A percentile compares a stretch with the other conserved stretches of the same genome.
Evolutionary conservation across 53 echinoderm and acorn worm species (phyloP).

Genomic region (Apostichopus leukothele): DNA sequence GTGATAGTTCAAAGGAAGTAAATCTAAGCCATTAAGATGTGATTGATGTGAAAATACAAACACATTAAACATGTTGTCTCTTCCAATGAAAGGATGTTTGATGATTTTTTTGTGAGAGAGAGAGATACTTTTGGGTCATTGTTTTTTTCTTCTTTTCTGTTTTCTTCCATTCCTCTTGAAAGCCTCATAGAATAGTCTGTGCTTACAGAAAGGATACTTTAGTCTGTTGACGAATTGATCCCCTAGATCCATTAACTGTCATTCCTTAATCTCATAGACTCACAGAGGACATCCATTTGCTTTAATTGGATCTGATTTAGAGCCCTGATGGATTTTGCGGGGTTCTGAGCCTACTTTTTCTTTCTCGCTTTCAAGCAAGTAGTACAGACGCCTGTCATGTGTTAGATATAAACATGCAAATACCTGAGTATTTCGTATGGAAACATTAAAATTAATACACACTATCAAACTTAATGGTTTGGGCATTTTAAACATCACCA

Average conservation of each 20-base stretch:
- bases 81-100: not conserved
- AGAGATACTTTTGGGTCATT: not conserved
- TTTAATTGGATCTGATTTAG: slow-evolving; percentile 1
- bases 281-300: not conserved
- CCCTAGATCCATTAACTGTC: slow-evolving; percentile 14
- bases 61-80: not conserved
- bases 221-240: not conserved
- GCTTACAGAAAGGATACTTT: not conserved
- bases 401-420: no score
- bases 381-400: no score
- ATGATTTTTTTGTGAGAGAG: not conserved
- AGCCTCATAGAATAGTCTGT: slow-evolving; percentile 15
- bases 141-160: not conserved
- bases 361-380: no score
- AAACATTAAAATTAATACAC: no score
- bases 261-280: slow-evolving; percentile 10
- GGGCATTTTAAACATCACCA: no score
- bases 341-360: not conserved
- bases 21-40: not conserved
- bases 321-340: not conserved
- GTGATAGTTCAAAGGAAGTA: not conserved
- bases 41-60: slow-evolving; percentile 1
- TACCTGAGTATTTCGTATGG: no score
- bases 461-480: no score
- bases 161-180: not conserved